Evolutionary conservation across 2,797 vertebrate species (phyloP), one percentile per base, ranked within the genome.

Genomic region (Pseudomugil gertrudae): DNA sequence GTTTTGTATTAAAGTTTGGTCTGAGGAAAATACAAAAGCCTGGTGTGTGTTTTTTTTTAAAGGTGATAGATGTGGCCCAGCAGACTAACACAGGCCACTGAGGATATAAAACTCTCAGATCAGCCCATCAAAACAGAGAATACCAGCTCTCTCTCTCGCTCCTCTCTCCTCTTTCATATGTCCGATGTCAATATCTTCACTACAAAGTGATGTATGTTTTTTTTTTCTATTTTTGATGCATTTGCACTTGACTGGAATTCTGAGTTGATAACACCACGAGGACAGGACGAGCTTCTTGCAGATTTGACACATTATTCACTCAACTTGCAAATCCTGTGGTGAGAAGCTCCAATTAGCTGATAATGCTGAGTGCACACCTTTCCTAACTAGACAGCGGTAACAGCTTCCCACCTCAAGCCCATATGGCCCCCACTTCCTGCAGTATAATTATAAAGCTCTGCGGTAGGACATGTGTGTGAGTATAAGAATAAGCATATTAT

Each of bases 301-400:
- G 74, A 69, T 83, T 90, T 86, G 84, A 87, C 87, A 79, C 84
- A 89, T 90, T 88, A 87, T 90, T 91, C 90, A 86, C 85, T 87
- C 85, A 79, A 86, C 87, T 80, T 87, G 82, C 77, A 89, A 87
- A 92, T 92, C 87, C 81, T 83, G 81, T 55, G 66, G 87, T 64
- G 86, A 83, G 86, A 80, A 73, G 74, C 88, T 85, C 90, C 90
- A 94, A 94, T 94, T 94, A 94, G 84, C 79, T 73, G 59, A 84
- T 76, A 84, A 71, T 87, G 90, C 88, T 90, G 91, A 92, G 84
- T 78, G 80, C 76, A 88, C 88, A 89, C 89, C 90, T 90, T 91
- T 87, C 43, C 76, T 55, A 66, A 86, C 82, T 58, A 87, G 85
- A 84, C 78, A 63, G 84, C 81, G 79, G 82, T 85, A 91, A 81